Evolutionary conservation across 2,797 vertebrate genomes (phyloP).

Genomic region (Neomorphus geoffroyi): DNA sequence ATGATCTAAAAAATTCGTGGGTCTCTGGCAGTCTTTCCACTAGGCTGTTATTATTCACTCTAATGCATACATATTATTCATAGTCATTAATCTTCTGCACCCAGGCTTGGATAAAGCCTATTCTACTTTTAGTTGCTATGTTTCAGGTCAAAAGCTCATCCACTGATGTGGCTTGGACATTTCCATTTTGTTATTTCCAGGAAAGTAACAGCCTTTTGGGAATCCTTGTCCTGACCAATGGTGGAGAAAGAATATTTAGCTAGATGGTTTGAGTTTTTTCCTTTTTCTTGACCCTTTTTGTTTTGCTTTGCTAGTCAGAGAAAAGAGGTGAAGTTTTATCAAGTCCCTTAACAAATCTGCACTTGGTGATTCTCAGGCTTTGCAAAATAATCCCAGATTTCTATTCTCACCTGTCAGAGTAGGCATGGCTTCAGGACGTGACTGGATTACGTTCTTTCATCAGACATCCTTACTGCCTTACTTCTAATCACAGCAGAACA

Average conservation of each 20-base stretch:
- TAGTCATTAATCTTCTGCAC: background rate
- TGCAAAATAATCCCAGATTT: background rate
- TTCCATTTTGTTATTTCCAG: background rate
- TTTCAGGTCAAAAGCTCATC: background rate
- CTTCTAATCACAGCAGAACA: background rate
- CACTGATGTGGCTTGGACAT: background rate
- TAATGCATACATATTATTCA: background rate
- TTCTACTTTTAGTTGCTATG: background rate
- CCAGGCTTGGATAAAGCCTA: background rate
- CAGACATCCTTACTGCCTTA: background rate
- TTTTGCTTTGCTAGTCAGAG: background rate
- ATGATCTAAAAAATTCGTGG: background rate
- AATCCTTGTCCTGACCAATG: background rate
- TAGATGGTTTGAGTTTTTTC: background rate
- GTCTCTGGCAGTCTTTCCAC: background rate
- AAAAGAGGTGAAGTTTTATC: background rate
- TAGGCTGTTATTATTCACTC: conserved; percentile 6
- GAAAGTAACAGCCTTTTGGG: background rate
- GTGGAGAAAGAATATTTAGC: background rate
- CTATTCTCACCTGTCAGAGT: background rate
- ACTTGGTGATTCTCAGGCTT: background rate
- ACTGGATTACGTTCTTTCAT: background rate
- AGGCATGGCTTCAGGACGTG: background rate
- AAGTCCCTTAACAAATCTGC: background rate
- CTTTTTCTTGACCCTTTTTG: background rate